Conservation (phyloP, 64 coral and sea anemone species). For the Stichodactyla mertensii region DNA sequence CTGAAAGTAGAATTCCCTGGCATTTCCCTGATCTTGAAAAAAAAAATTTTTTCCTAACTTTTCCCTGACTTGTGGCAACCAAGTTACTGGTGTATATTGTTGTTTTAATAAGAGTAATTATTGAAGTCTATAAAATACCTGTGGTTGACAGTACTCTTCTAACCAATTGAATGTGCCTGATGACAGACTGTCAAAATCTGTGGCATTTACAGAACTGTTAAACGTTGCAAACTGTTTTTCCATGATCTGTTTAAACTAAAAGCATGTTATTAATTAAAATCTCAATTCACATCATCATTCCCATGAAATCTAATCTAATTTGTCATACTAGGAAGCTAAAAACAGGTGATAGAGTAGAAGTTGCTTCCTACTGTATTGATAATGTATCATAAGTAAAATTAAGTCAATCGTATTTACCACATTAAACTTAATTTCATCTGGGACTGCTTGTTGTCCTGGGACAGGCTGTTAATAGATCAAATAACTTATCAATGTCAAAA, state of each 20-base stretch:
- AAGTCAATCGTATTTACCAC: constrained; percentile 58
- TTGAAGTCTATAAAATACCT: constrained; percentile 38
- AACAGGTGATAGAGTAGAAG: too few species aligned
- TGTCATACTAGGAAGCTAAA: too few species aligned
- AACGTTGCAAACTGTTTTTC: constrained; percentile 89
- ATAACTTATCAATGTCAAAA: neutral
- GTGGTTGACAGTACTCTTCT: constrained; percentile 98
- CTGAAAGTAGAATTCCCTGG: too few species aligned
- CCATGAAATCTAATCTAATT: too few species aligned
- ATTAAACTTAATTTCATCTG: constrained; percentile 93
- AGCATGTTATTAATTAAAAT: too few species aligned
- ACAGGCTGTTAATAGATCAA: constrained; percentile 24
- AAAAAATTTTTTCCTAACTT: too few species aligned
- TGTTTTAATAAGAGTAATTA: neutral
- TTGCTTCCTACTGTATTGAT: neutral
- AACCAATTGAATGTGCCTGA: constrained; percentile 91
- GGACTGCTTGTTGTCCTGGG: constrained; percentile 64
- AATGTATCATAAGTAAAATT: too few species aligned
- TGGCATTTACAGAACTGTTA: constrained; percentile 67
- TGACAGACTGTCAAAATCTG: constrained; percentile 80
- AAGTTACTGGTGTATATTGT: too few species aligned
- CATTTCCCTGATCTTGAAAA: too few species aligned
- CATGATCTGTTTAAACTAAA: constrained; percentile 88
- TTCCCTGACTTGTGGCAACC: too few species aligned
- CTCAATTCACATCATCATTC: too few species aligned